Conservation (phyloP, 2,888 invertebrate genomes). For the Pandemis corylana region DNA sequence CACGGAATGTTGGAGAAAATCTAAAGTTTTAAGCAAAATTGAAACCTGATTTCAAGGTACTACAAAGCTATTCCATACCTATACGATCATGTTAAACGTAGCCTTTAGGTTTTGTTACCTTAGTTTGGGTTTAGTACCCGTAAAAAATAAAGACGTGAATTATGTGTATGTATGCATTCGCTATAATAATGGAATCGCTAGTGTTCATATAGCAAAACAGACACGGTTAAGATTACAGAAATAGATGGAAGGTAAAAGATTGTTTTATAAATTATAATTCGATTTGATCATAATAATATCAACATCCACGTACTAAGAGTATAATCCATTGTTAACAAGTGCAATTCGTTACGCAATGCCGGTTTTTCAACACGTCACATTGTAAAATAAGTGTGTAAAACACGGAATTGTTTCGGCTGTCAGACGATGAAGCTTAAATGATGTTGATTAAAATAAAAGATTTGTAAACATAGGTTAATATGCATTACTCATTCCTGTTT, state of each 20-base stretch:
- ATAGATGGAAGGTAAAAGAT: not conserved
- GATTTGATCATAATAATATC: conserved; percentile 7
- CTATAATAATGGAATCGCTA: not conserved
- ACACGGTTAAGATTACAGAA: not conserved
- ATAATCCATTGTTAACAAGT: conserved; percentile 7
- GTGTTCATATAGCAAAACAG: not conserved
- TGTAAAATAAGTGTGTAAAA: not conserved
- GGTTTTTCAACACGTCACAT: not conserved
- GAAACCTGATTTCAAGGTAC: not conserved
- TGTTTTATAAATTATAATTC: conserved; percentile 17
- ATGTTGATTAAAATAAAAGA: not conserved
- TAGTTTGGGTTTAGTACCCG: too few relatives aligned
- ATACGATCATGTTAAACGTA: too few relatives aligned
- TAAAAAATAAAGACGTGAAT: too few relatives aligned
- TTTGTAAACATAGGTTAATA: not conserved
- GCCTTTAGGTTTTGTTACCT: too few relatives aligned
- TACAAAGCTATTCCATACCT: not conserved
- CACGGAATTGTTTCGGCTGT: not conserved
- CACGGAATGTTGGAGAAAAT: not conserved
- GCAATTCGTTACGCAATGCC: conserved; percentile 1
- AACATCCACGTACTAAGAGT: conserved; percentile 12
- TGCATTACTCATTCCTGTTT: not conserved
- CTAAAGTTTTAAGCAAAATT: not conserved
- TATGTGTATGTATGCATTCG: too few relatives aligned
- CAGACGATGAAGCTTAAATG: not conserved